Conservation (phyloP, 2,888 invertebrate genomes). For the Galeruca laticollis region DNA sequence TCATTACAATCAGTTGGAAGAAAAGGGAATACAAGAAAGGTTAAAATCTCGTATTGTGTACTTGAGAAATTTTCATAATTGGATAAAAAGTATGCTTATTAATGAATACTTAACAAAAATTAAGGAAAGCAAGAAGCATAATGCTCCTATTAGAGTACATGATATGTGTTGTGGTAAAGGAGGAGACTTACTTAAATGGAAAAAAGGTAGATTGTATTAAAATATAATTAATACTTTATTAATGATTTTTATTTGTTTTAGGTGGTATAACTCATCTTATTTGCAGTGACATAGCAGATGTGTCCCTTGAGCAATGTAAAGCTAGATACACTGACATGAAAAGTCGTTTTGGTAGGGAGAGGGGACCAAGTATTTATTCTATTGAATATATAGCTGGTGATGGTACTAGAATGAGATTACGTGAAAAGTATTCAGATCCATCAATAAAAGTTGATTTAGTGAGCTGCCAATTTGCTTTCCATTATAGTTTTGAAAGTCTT, state of each 20-base stretch:
- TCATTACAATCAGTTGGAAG: slow-evolving; percentile 93
- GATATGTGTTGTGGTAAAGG: slow-evolving; percentile 99
- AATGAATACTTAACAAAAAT: slow-evolving; percentile 81
- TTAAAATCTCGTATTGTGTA: slow-evolving; percentile 91
- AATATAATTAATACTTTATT: background rate
- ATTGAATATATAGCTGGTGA: slow-evolving; percentile 95
- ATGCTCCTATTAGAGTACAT: slow-evolving; percentile 79
- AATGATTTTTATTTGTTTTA: background rate
- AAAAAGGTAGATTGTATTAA: slow-evolving; percentile 72
- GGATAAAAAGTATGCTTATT: slow-evolving; percentile 97
- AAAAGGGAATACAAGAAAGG: slow-evolving; percentile 83
- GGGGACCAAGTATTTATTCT: slow-evolving; percentile 70
- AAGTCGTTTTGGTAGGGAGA: slow-evolving; percentile 55
- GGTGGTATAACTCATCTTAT: slow-evolving; percentile 81
- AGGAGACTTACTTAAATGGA: slow-evolving; percentile 98
- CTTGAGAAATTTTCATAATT: slow-evolving; percentile 98
- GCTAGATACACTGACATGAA: slow-evolving; percentile 82
- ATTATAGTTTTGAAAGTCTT: slow-evolving; percentile 94
- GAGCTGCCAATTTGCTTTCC: slow-evolving; percentile 98
- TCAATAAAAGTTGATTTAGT: slow-evolving; percentile 87
- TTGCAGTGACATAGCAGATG: slow-evolving; percentile 93
- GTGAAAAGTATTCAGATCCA: slow-evolving; percentile 82
- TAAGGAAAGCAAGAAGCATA: slow-evolving; percentile 74
- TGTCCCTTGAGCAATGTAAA: slow-evolving; percentile 92
- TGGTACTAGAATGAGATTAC: slow-evolving; percentile 86